A percentile compares a stretch with the other conserved stretches of the same genome.
Evolutionary conservation across 2,113 vertebrate species (phyloP).

Genomic region (Phalacrocorax pelagicus): DNA sequence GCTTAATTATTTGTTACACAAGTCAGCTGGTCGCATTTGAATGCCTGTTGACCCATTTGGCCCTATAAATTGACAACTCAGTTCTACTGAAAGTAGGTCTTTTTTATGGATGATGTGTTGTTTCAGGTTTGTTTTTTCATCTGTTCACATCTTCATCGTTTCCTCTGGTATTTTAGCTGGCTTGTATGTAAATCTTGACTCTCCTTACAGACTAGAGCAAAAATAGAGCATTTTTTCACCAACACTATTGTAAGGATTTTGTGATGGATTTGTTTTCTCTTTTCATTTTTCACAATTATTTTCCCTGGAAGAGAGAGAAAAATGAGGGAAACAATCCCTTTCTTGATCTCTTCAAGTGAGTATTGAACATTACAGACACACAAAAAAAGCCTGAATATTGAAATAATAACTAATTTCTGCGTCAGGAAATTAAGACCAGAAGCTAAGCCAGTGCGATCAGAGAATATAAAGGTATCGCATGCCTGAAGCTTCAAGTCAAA

Average conservation of each 20-base stretch:
- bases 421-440: background rate
- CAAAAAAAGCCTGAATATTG: background rate
- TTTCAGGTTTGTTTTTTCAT: background rate
- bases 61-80: background rate
- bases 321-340: background rate
- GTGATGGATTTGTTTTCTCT: background rate
- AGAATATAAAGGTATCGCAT: accelerated
- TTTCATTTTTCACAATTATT: background rate
- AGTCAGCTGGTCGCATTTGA: background rate
- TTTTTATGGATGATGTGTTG: background rate
- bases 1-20: background rate
- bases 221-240: background rate
- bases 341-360: background rate
- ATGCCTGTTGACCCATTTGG: background rate
- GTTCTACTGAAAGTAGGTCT: background rate
- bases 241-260: accelerated
- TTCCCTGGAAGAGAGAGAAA: background rate
- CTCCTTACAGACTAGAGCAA: background rate
- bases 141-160: too few species aligned
- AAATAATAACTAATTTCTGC: background rate
- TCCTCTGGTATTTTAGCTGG: background rate
- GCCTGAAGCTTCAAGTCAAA: background rate
- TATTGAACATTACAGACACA: background rate
- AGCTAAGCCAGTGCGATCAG: background rate
- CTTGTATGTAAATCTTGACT: background rate